phyloP scores from a whole-genome alignment of 2,888 invertebrate species.

The Anagyrus pseudococci region DNA sequence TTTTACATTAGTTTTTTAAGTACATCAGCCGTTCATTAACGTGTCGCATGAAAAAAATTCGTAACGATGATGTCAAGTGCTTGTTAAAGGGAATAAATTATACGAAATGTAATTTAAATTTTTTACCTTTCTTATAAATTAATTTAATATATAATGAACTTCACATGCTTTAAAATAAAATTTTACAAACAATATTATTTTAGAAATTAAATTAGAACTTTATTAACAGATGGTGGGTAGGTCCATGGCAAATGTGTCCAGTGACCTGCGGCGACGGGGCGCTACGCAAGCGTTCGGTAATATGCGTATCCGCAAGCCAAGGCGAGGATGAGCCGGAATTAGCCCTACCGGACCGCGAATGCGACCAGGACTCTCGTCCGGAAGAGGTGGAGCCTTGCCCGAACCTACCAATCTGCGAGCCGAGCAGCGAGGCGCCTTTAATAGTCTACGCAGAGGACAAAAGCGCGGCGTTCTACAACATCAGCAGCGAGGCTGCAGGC shows the following conservation, averaged over 20 bases:
- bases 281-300: constrained; percentile 71
- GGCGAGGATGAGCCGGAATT: constrained; percentile 72
- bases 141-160: too few species aligned
- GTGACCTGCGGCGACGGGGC: constrained; percentile 72
- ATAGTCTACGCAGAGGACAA: constrained; percentile 53
- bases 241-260: constrained; percentile 85
- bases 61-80: too few species aligned
- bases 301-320: constrained; percentile 68
- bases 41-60: too few species aligned
- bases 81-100: too few species aligned
- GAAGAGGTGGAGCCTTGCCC: constrained; percentile 72
- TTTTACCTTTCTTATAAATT: too few species aligned
- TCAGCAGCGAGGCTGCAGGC: constrained; percentile 42
- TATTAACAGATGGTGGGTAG: constrained; percentile 75
- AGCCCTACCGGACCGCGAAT: constrained; percentile 77
- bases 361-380: constrained; percentile 72
- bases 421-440: constrained; percentile 49
- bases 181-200: too few species aligned
- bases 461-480: constrained; percentile 52
- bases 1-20: too few species aligned
- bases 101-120: too few species aligned
- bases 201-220: too few species aligned
- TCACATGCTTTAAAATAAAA: too few species aligned
- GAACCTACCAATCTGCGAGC: constrained; percentile 62
- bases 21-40: too few species aligned